Evolutionary conservation across 2,113 vertebrate species (phyloP), one percentile per base, ranked within the genome.

Genomic region (Apistogramma diplotaenia): DNA sequence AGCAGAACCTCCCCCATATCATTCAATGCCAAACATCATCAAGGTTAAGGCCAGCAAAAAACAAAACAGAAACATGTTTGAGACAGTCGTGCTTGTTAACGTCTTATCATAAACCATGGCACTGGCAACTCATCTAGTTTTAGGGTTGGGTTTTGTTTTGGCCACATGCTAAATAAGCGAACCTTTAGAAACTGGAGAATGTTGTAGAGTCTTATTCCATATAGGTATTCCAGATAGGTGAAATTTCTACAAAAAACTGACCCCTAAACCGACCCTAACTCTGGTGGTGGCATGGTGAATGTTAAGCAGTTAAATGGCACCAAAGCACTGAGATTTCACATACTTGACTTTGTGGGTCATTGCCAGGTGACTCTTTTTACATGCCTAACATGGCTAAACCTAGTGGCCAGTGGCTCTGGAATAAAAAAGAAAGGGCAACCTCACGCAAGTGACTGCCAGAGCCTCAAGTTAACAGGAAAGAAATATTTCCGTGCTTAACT

Each of bases 401-500:
- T 31, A 83, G 77, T 78, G 60, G 84, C 80, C 37, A 35, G 79
- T 87, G 82, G 81, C 75, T 89, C 23, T 55, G n/a, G 37, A 82
- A 86, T 78, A 72, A 87, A 89, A 89, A 74, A 76, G 76, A 85
- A 72, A 76, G 78, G 87, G 83, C 89, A 84, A 93, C 90, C 85
- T 93, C 79, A 87, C 82, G 58, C 82, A 91, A 86, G 84, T 87
- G 85, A 89, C 88, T 91, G 90, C 90, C 92, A 92, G 90, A 88
- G 79, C 91, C 89, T 91, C 85, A 87, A 93, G 89, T 94, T 92
- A 93, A 93, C 94, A 94, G 92, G 93, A 94, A 93, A 95, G 86
- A 93, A 93, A 90, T 84, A 93, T 94, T 95, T 94, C 93, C 82
- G 81, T 91, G 93, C 92, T 94, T 94, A 80, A 89, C 90, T 94